Evolutionary conservation across 2,888 invertebrate genomes (phyloP).

Genomic region (Latrodectus elegans): DNA sequence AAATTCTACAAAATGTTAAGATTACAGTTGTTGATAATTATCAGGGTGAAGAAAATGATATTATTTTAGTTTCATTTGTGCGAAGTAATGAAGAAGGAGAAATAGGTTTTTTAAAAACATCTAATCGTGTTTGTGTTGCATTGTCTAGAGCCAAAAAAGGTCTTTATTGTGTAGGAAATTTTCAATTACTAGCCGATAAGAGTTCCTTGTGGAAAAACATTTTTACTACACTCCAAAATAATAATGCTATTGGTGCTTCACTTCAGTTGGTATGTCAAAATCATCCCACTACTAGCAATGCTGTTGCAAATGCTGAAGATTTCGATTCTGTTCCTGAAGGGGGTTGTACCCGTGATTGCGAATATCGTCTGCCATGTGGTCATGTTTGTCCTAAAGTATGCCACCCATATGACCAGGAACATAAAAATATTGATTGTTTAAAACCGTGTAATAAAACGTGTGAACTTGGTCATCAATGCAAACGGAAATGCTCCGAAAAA

Average conservation of each 20-base stretch:
- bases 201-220: constrained; percentile 66
- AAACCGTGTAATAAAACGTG: constrained; percentile 49
- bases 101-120: constrained; percentile 73
- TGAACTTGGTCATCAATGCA: constrained; percentile 43
- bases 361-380: constrained; percentile 74
- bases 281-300: constrained; percentile 48
- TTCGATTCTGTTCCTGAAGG: constrained; percentile 64
- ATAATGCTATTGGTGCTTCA: constrained; percentile 51
- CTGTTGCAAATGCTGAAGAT: constrained; percentile 51
- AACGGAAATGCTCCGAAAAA: constrained; percentile 43
- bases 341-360: constrained; percentile 74
- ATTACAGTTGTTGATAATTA: constrained; percentile 72
- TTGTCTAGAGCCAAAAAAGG: constrained; percentile 70
- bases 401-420: constrained; percentile 58
- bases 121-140: constrained; percentile 73
- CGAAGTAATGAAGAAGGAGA: constrained; percentile 72
- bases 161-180: constrained; percentile 70
- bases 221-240: constrained; percentile 22
- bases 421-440: constrained; percentile 37
- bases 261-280: constrained; percentile 65
- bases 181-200: constrained; percentile 44
- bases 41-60: constrained; percentile 73
- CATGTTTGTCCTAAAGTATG: constrained; percentile 74
- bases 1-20: constrained; percentile 29
- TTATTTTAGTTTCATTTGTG: constrained; percentile 72